Base-by-base conservation (phyloP, 2,797 vertebrate species). In the Sebastes matsubarae region DNA sequence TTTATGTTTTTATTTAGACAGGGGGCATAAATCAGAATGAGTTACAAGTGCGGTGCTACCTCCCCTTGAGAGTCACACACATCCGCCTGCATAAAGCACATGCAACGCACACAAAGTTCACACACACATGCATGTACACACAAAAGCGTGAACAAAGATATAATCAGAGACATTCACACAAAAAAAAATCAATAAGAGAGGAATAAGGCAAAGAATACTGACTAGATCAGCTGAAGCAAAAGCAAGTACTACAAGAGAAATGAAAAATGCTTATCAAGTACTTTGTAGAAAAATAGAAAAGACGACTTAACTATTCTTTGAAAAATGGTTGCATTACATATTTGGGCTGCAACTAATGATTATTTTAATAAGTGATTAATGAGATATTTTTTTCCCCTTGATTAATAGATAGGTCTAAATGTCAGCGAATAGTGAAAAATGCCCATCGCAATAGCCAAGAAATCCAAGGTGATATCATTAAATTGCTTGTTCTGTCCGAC, bases 1-100 rank as follows among this genome's bases (percentile, higher is more conserved):
- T 96, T 96, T 95, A 96, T 96, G 95, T 91, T 94, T 95, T 94
- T 96, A 93, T 95, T 95, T 92, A 92, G 93, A 94, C 92, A 89
- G 88, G 87, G 83, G 89, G 91, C 92, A 96, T 96, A 94, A 96
- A 96, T 96, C 95, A 96, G 92, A 94, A 91, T 95, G 94, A 95
- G 94, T 96, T 95, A 96, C 94, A 95, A 94, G 95, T 93, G 88
- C 18, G 74, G 86, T 50, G 82, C 88, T 85, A 32, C 90, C 88
- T 87, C 93, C 92, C 93, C 88, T 75, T 50, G 78, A 89, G 87
- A 93, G 80, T 88, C 83, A 72, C 87, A 73, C 87, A 88, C 87
- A 75, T 87, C 72, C 55, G 74, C 25, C 65, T 60, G 77, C 68
- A 71, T 81, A 75, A 81, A 88, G 78, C 84, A 80, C 85, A 87